phyloP scores from a whole-genome alignment of 2,113 vertebrate species.

The Xiphorhynchus elegans region DNA sequence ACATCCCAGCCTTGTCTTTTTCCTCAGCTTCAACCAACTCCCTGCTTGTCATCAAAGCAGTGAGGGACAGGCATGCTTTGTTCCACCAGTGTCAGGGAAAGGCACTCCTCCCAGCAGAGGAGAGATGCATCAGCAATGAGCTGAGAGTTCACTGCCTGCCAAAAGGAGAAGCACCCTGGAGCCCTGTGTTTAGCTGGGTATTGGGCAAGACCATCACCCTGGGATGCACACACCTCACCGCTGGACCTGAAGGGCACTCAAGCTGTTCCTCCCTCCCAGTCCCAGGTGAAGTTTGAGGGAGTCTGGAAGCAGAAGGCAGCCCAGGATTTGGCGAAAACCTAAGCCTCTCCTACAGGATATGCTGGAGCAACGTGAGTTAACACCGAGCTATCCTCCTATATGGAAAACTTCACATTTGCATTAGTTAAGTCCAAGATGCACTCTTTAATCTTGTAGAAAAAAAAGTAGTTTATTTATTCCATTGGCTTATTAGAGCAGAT shows the following conservation, averaged over 20 bases:
- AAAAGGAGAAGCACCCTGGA: neutral
- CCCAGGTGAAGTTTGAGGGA: neutral
- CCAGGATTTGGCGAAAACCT: neutral
- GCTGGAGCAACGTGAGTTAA: neutral
- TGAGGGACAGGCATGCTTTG: neutral
- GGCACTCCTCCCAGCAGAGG: neutral
- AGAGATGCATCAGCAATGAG: neutral
- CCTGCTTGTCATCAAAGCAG: neutral
- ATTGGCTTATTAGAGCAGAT: neutral
- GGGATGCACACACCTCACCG: neutral
- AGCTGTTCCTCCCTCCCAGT: neutral
- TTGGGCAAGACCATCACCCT: neutral
- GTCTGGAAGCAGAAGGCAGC: neutral
- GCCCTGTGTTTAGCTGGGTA: neutral
- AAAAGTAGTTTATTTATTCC: neutral
- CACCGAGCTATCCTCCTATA: neutral
- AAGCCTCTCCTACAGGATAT: neutral
- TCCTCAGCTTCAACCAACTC: neutral
- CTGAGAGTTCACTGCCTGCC: neutral
- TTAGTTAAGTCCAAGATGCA: slow-evolving; percentile 8
- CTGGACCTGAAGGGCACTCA: neutral
- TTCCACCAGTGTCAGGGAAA: neutral
- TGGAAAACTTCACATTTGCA: neutral
- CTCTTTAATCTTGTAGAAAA: neutral
- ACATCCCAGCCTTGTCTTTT: neutral